These are phyloP conservation scores for Shargacucullia verbasci DNA, from an alignment of 2,888 invertebrate species.

Conservation along the genomic window DNA sequence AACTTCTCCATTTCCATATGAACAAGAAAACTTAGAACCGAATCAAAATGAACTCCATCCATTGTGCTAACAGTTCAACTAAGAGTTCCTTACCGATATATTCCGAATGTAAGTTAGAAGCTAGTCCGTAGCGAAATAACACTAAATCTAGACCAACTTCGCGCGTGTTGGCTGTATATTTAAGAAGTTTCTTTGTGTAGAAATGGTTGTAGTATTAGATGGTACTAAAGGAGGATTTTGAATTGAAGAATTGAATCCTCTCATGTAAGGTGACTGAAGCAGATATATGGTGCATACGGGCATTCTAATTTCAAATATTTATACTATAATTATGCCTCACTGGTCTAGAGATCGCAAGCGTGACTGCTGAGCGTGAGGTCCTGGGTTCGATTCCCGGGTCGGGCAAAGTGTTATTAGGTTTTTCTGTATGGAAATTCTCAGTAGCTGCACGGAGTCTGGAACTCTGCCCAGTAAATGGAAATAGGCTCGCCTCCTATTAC, in stretches of 20 bases:
- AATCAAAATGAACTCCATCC: slow-evolving; percentile 39
- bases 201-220: slow-evolving; percentile 48
- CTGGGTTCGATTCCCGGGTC: too few species aligned
- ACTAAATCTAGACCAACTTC: slow-evolving; percentile 62
- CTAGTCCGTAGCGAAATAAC: slow-evolving; percentile 58
- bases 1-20: background rate
- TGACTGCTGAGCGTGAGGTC: too few species aligned
- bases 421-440: too few species aligned
- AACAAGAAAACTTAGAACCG: slow-evolving; percentile 19
- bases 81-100: slow-evolving; percentile 56
- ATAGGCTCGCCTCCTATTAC: too few species aligned
- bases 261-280: slow-evolving; percentile 10
- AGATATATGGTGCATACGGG: background rate
- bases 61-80: slow-evolving; percentile 39
- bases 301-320: background rate
- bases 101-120: slow-evolving; percentile 59
- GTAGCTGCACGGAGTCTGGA: too few species aligned
- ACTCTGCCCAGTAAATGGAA: too few species aligned
- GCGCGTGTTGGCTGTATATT: slow-evolving; percentile 58
- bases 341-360: too few species aligned
- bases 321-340: too few species aligned
- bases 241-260: slow-evolving; percentile 36
- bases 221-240: slow-evolving; percentile 43
- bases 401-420: too few species aligned
- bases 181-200: slow-evolving; percentile 58